phyloP scores from a whole-genome alignment of 2,888 invertebrate genomes.

The Cephus pulcher region DNA sequence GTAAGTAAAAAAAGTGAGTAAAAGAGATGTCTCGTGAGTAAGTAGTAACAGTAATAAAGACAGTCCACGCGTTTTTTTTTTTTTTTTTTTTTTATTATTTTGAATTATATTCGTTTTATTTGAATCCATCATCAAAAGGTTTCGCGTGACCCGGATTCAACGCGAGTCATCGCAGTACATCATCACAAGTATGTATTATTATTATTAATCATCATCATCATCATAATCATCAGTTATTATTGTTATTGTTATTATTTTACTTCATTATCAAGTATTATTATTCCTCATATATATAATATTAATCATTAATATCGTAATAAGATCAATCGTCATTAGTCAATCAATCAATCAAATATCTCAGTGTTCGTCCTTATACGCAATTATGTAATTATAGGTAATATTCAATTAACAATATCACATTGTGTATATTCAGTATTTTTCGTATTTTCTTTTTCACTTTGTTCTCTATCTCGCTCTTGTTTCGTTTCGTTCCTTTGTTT shows the following conservation, averaged over 20 bases:
- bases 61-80: conserved; percentile 50
- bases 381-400: conserved; percentile 42
- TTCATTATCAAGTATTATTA: conserved; percentile 29
- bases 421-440: conserved; percentile 48
- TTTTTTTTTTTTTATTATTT: conserved; percentile 56
- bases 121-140: conserved; percentile 65
- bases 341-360: conserved; percentile 34
- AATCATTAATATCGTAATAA: conserved; percentile 35
- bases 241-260: conserved; percentile 53
- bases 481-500: conserved; percentile 32
- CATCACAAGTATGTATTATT: conserved; percentile 64
- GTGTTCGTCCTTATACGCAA: conserved; percentile 35
- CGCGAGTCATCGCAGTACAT: conserved; percentile 65
- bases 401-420: conserved; percentile 61
- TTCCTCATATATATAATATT: conserved; percentile 41
- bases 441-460: conserved; percentile 36
- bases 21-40: no score
- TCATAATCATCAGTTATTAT: conserved; percentile 54
- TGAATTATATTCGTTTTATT: conserved; percentile 66
- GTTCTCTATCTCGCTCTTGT: conserved; percentile 36
- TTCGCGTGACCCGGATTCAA: conserved; percentile 64
- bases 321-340: conserved; percentile 45
- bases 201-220: conserved; percentile 62
- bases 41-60: conserved; percentile 47
- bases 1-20: conserved; percentile 7